Evolutionary conservation across 2,888 invertebrate genomes (phyloP), one percentile per base, ranked within the genome.

Genomic region (Drosophila suboccidentalis): DNA sequence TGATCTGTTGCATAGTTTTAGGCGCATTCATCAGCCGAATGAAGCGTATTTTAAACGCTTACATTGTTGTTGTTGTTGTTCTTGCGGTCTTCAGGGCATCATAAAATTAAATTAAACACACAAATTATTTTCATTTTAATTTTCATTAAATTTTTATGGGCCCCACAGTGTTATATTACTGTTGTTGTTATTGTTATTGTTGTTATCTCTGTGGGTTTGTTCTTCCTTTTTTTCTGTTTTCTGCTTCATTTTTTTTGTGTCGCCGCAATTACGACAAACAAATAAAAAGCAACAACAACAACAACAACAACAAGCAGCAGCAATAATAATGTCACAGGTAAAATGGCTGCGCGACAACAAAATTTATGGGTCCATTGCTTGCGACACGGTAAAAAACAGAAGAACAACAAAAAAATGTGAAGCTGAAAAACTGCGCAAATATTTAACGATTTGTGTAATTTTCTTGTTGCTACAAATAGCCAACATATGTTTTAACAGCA

Each of bases 371-470:
- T 68, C 70, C 78, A 61, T 71, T 64, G 71, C 69, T 49, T 69
- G 89, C 61, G 43, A 61, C 41, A 54, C 32, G 19, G 62, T 11
- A 47, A 54, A 55, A 57, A 55, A 49, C 17, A 57, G 46, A 49
- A 13, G 9, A 8, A 11, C n/a, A 8, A 13, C n/a, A 62, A 65
- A 53, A 32, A 34, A 54, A 49, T 63, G 58, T 15, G 34, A 9
- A 58, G 26, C 60, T 22, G 19, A 71, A 69, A 63, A 46, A 39
- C 54, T 63, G 65, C 44, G 72, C 89, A 89, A 85, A 87, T 89
- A 89, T 87, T 89, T 89, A 85, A 85, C 85, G 84, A 87, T 85
- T 85, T 85, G 89, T 89, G 89, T 85, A 89, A 85, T 89, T 88
- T 88, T 80, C 88, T 74, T 88, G 90, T 87, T 85, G 83, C 62